phyloP scores from a whole-genome alignment of 2,113 vertebrate species.

The Cyprinodon tularosa region DNA sequence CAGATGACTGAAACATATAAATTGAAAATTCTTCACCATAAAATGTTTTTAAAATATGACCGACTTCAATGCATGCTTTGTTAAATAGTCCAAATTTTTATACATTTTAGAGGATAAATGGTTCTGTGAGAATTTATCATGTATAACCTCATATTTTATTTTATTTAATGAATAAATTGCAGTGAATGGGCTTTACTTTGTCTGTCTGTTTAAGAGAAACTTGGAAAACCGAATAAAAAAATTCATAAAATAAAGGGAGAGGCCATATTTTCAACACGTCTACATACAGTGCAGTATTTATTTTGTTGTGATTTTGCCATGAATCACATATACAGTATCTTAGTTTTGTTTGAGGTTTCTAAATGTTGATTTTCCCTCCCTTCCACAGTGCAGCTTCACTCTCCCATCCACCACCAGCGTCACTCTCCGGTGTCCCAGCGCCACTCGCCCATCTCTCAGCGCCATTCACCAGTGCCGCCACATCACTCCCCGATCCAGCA shows the following conservation, averaged over 20 bases:
- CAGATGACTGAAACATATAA: background rate
- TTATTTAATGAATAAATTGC: too few species aligned
- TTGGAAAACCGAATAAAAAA: too few species aligned
- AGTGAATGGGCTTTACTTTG: too few species aligned
- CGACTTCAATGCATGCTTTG: too few species aligned
- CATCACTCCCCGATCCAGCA: conserved; percentile 85
- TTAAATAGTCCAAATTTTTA: too few species aligned
- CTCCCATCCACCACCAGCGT: conserved; percentile 79
- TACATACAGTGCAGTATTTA: background rate
- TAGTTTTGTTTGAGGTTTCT: background rate
- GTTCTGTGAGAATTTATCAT: too few species aligned
- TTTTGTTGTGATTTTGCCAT: background rate
- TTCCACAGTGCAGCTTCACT: conserved; percentile 86
- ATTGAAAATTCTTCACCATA: background rate
- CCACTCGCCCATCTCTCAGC: conserved; percentile 84
- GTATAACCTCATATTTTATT: background rate
- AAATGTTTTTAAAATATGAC: background rate
- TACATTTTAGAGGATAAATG: too few species aligned
- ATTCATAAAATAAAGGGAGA: background rate
- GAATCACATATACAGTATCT: background rate
- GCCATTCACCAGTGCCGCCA: conserved; percentile 77
- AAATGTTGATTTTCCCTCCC: background rate
- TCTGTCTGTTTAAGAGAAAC: too few species aligned
- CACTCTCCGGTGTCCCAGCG: conserved; percentile 87
- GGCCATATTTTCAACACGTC: background rate